Conservation (phyloP, 2,797 vertebrate species). For the Steatocranus sp. region DNA sequence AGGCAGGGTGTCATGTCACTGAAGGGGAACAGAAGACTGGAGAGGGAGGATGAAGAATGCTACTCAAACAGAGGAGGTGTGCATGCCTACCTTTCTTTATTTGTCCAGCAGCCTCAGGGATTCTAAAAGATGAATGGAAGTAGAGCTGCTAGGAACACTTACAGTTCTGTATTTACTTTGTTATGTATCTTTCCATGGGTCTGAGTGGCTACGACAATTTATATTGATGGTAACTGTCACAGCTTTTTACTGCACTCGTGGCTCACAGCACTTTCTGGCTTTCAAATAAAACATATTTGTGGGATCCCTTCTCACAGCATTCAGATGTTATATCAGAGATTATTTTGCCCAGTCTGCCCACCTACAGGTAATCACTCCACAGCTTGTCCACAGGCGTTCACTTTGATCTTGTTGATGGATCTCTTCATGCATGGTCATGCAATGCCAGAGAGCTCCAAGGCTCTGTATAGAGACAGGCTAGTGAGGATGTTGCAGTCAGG, state of each 20-base stretch:
- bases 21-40: constrained; percentile 15
- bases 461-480: not conserved
- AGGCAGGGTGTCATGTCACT: constrained; percentile 16
- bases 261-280: not conserved
- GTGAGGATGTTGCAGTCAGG: not conserved
- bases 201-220: not conserved
- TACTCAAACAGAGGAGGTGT: not conserved
- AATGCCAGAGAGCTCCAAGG: not conserved
- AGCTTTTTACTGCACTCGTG: not conserved
- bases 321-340: not conserved
- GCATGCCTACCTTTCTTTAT: not conserved
- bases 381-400: not conserved
- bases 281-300: not conserved
- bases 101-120: not conserved
- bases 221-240: not conserved
- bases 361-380: not conserved
- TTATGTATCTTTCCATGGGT: not conserved
- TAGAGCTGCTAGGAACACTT: not conserved
- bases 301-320: not conserved
- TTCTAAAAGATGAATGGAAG: not conserved
- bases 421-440: not conserved
- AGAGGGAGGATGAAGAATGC: not conserved
- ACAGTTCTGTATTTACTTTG: not conserved
- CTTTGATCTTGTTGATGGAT: not conserved
- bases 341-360: not conserved